Evolutionary conservation across 2,113 vertebrate species (phyloP).

Genomic region (Hystrix cristata): DNA sequence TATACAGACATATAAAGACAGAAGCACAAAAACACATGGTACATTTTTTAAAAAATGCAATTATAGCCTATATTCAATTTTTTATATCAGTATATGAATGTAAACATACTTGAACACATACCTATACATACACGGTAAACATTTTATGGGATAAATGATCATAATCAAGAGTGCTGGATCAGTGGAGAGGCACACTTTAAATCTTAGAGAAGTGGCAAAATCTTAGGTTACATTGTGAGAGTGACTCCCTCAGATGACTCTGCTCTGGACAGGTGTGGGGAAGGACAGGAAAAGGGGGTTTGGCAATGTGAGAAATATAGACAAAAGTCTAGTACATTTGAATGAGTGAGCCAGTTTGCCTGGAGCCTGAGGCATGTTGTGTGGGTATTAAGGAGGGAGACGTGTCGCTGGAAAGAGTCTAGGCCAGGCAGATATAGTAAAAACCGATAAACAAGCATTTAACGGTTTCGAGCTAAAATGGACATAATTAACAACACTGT

Average conservation of each 20-base stretch:
- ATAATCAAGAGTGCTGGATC: background rate
- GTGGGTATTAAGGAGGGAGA: background rate
- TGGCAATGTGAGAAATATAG: background rate
- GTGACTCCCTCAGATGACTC: background rate
- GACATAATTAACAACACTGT: background rate
- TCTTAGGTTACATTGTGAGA: background rate
- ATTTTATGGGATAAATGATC: background rate
- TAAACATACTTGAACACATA: background rate
- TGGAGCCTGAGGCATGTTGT: background rate
- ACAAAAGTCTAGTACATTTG: background rate
- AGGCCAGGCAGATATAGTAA: background rate
- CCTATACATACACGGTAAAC: background rate
- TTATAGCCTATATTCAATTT: conserved; percentile 18
- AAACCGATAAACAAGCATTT: background rate
- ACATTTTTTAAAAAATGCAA: background rate
- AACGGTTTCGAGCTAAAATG: background rate
- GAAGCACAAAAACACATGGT: background rate
- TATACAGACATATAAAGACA: background rate
- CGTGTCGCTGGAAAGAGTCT: background rate
- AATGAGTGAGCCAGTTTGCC: background rate
- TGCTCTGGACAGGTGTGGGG: background rate
- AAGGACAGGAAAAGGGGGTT: background rate
- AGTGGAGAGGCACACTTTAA: background rate
- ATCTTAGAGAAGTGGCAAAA: background rate
- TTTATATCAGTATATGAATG: background rate